phyloP scores from a whole-genome alignment of 1,140 invertebrate species.

The Protaetia brevitarsis region DNA sequence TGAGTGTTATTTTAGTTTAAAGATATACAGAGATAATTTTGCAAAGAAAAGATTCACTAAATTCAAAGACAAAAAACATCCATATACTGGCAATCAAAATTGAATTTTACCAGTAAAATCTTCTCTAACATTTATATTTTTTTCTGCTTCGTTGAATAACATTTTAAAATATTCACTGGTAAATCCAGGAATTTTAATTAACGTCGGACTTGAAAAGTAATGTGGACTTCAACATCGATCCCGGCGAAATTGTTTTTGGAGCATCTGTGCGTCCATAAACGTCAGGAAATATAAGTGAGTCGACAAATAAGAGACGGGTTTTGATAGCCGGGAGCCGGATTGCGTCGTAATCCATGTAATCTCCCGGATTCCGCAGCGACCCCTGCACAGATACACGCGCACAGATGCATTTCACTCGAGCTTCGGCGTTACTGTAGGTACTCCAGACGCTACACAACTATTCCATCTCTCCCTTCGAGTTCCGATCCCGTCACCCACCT shows the following conservation, averaged over 20 bases:
- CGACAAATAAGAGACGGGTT: conserved; percentile 28
- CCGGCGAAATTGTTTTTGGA: not conserved
- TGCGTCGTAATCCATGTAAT: conserved; percentile 28
- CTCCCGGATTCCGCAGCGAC: conserved; percentile 18
- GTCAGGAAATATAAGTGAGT: conserved; percentile 22
- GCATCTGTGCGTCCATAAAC: conserved; percentile 25
- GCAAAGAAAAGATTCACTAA: too few relatives aligned
- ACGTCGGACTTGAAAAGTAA: conserved; percentile 21
- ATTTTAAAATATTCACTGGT: not conserved
- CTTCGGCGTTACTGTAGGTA: not conserved
- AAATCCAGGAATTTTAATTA: not conserved
- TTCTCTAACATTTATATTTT: not conserved
- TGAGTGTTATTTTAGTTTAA: too few relatives aligned
- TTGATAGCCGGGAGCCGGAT: conserved; percentile 28
- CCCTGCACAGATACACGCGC: not conserved
- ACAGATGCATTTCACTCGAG: not conserved
- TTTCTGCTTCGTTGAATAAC: too few relatives aligned
- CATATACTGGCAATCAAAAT: too few relatives aligned
- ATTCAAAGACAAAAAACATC: too few relatives aligned
- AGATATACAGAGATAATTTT: too few relatives aligned
- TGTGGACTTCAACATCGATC: not conserved
- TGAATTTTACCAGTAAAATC: not conserved
- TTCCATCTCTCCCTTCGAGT: not conserved
- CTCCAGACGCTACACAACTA: not conserved
- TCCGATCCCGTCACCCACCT: not conserved